phyloP scores from a whole-genome alignment of 1,140 invertebrate species.

The Tribolium madens region DNA sequence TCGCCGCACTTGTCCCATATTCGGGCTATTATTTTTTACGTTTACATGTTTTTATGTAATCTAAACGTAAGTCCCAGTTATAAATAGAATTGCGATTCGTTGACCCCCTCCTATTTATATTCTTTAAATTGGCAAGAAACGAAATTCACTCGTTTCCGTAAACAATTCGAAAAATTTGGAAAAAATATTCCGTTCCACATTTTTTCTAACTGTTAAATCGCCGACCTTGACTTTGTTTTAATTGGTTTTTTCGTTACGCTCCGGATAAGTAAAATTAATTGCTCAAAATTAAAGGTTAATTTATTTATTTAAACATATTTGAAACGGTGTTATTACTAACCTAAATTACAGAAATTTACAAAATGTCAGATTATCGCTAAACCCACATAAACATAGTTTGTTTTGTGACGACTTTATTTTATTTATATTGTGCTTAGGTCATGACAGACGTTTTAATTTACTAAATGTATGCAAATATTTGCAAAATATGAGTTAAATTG shows the following conservation, averaged over 20 bases:
- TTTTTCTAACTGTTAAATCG: neutral
- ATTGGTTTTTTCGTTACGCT: constrained; percentile 20
- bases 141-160: neutral
- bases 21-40: neutral
- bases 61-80: neutral
- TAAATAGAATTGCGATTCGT: neutral
- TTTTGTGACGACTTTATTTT: neutral
- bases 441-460: neutral
- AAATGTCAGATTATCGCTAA: neutral
- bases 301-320: neutral
- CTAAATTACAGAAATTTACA: neutral
- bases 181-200: neutral
- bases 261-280: neutral
- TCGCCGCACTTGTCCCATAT: too few species aligned
- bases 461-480: neutral
- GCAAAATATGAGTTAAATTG: neutral
- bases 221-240: constrained; percentile 18
- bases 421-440: neutral
- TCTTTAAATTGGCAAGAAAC: neutral
- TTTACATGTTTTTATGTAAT: neutral
- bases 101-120: constrained; percentile 2
- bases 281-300: neutral
- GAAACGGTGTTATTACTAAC: neutral
- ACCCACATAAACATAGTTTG: neutral
- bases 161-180: neutral